phyloP scores from a whole-genome alignment of 2,113 vertebrate species.

The Spermophilus dauricus region DNA sequence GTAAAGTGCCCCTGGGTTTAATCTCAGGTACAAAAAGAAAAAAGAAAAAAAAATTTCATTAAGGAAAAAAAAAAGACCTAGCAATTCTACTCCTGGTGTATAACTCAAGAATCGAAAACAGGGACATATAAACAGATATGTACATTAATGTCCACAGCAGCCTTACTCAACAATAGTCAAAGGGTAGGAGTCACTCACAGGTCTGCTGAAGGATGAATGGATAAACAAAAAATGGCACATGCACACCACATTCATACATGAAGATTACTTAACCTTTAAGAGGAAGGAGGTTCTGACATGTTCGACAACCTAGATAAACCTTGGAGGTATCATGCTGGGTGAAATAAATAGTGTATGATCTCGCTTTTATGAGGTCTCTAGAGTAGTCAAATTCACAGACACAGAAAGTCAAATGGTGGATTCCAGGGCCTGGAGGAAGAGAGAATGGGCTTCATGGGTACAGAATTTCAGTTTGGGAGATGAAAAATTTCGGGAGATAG shows the following conservation, averaged over 20 bases:
- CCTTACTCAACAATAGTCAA: background rate
- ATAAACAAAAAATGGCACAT: background rate
- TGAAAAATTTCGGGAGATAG: background rate
- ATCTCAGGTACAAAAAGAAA: too few relatives aligned
- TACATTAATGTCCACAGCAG: background rate
- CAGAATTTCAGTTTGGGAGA: background rate
- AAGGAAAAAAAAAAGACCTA: background rate
- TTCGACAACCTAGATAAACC: background rate
- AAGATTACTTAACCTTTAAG: background rate
- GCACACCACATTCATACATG: too few relatives aligned
- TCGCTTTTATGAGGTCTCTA: background rate
- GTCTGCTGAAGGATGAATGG: background rate
- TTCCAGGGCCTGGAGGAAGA: background rate
- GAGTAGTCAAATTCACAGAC: background rate
- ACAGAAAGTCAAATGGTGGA: background rate
- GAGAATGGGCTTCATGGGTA: background rate
- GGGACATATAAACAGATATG: background rate
- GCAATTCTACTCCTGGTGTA: background rate
- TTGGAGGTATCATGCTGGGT: background rate
- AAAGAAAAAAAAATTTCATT: too few relatives aligned
- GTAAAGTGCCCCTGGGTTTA: too few relatives aligned
- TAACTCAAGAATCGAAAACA: background rate
- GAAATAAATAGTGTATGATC: background rate
- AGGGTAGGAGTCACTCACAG: background rate
- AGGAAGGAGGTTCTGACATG: background rate